A percentile compares a stretch with the other conserved stretches of the same genome.
Conservation (phyloP, 2,888 invertebrate species). For the Tiliacea aurago region DNA sequence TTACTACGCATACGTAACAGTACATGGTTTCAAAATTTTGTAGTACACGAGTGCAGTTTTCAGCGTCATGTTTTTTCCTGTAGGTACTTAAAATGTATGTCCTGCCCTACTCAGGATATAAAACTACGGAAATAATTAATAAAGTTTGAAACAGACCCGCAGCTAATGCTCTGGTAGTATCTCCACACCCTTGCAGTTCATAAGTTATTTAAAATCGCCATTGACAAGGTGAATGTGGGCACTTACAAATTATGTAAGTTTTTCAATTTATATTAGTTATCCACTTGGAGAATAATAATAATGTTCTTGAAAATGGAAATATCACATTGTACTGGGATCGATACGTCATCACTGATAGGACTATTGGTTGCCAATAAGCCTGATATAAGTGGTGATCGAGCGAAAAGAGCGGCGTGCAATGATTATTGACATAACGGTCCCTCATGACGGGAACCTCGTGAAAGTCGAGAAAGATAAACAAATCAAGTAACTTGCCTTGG, state of each 20-base stretch:
- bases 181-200: neutral
- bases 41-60: constrained; percentile 9
- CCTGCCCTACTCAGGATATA: neutral
- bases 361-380: too few relatives aligned
- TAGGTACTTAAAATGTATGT: constrained; percentile 6
- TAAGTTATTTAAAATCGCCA: neutral
- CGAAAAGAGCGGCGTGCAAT: too few relatives aligned
- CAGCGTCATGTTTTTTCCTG: constrained; percentile 5
- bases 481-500: too few relatives aligned
- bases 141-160: neutral
- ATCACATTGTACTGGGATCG: too few relatives aligned
- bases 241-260: neutral
- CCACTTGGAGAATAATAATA: neutral
- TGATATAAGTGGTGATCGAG: too few relatives aligned
- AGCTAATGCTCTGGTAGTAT: neutral
- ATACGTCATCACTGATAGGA: too few relatives aligned
- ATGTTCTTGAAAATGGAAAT: too few relatives aligned
- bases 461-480: too few relatives aligned
- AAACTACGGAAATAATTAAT: neutral
- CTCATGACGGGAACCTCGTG: too few relatives aligned
- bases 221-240: neutral
- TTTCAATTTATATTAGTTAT: neutral
- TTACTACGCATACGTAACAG: constrained; percentile 5
- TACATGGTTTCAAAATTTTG: constrained; percentile 38
- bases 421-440: too few relatives aligned